Conservation (phyloP, 2,113 vertebrate genomes). For the Cephalopholis sonnerati region DNA sequence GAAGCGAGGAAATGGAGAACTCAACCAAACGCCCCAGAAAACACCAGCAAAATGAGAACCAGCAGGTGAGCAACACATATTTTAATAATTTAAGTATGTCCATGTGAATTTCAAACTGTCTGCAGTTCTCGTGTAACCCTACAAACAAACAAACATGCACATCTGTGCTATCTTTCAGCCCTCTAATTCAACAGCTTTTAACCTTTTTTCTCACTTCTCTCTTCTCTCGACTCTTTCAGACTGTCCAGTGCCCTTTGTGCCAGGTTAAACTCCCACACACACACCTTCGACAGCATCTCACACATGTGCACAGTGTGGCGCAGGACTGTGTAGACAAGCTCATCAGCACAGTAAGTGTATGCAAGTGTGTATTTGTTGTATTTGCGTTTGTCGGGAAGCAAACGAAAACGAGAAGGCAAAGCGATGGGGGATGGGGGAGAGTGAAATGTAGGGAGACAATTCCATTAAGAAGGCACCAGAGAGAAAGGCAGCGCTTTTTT, state of each 20-base stretch:
- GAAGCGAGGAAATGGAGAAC: slow-evolving; percentile 86
- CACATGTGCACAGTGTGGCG: slow-evolving; percentile 96
- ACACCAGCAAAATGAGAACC: slow-evolving; percentile 90
- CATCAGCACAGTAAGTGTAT: slow-evolving; percentile 92
- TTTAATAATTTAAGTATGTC: slow-evolving; percentile 29
- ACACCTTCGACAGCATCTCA: slow-evolving; percentile 96
- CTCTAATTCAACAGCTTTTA: background rate
- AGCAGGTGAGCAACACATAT: slow-evolving; percentile 87
- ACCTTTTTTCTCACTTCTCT: slow-evolving; percentile 10
- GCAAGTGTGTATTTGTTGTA: slow-evolving; percentile 70
- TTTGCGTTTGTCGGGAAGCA: slow-evolving; percentile 64
- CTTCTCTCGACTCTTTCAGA: slow-evolving; percentile 75
- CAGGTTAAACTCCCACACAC: slow-evolving; percentile 94
- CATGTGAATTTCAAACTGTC: slow-evolving; percentile 2
- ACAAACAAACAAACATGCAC: background rate
- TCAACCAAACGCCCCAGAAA: slow-evolving; percentile 91
- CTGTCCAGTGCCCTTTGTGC: slow-evolving; percentile 98
- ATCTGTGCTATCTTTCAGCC: background rate
- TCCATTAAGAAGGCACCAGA: slow-evolving; percentile 84
- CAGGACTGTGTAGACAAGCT: slow-evolving; percentile 98
- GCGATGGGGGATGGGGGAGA: slow-evolving; percentile 69
- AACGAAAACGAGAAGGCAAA: slow-evolving; percentile 71
- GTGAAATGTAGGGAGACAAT: slow-evolving; percentile 83
- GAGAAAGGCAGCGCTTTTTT: slow-evolving; percentile 81
- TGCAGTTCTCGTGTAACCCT: background rate